A percentile compares a stretch with the other conserved stretches of the same genome.
Evolutionary conservation across 2,113 vertebrate genomes (phyloP).

Genomic region (Axis porcinus): DNA sequence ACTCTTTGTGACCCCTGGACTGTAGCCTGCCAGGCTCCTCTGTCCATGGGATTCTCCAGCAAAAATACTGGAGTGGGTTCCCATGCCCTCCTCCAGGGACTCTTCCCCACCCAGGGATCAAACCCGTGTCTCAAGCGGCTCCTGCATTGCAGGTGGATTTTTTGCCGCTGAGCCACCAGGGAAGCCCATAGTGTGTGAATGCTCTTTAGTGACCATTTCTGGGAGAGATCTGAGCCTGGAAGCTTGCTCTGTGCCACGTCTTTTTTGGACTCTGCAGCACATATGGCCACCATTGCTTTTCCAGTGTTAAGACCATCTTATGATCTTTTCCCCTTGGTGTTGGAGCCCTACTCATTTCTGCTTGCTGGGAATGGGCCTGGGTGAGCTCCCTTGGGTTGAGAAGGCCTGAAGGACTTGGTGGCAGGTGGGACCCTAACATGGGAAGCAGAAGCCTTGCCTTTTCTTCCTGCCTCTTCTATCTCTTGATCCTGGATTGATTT

Average conservation of each 20-base stretch:
- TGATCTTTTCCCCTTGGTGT: background rate
- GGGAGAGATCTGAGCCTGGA: background rate
- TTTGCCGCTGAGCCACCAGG: background rate
- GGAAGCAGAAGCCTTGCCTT: conserved; percentile 11
- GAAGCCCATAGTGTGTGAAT: background rate
- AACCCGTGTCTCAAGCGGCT: background rate
- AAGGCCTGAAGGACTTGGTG: background rate
- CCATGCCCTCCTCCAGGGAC: background rate
- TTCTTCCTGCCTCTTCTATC: background rate
- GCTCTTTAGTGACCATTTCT: too few species aligned
- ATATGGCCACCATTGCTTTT: background rate
- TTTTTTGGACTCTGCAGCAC: background rate
- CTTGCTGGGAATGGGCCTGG: background rate
- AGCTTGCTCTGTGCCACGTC: background rate
- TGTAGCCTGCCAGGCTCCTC: background rate
- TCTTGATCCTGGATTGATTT: background rate
- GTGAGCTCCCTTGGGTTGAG: background rate
- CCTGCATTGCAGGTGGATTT: background rate
- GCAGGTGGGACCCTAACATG: background rate
- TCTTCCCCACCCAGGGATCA: background rate
- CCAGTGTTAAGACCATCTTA: background rate
- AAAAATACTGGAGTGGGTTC: background rate
- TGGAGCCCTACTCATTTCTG: background rate
- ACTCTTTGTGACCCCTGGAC: background rate
- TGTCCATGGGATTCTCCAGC: background rate